Evolutionary conservation across 1,140 invertebrate genomes (phyloP), one percentile per base, ranked within the genome.

Genomic region (Drosophila orena): DNA sequence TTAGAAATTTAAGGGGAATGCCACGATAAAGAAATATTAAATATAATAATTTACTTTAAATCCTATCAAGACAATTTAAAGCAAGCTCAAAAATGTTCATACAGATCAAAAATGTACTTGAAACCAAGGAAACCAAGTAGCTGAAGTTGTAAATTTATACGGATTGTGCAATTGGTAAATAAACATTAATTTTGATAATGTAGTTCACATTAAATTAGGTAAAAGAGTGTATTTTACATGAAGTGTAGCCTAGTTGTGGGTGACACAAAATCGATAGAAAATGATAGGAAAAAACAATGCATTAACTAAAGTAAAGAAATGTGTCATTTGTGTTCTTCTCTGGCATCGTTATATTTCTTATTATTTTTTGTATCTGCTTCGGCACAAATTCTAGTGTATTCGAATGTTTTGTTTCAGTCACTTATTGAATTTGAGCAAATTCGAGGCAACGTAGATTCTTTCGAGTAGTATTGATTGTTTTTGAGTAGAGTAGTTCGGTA

Each of bases 111-210:
- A 20, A 22, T 20, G 37, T 30, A 22, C 37, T 35, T 40, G 7
- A 72, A 68, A 60, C 49, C 46, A 75, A 62, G 42, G 62, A 52
- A 86, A 81, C 70, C 81, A 86, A 85, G 77, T 78, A 81, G 59
- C 70, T 81, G 20, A 80, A 56, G 64, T 75, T 81, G 81, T 77
- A 69, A 65, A 44, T 65, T 24, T 46, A 74, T 68, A 53, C 20
- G 17, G 38, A 54, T 65, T 64, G 79, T 88, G 79, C 78, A 71
- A 59, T 64, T 55, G 24, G 37, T 35, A 53, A 43, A 75, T 12
- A 62, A 64, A 52, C 17, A 59, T 53, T 53, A 68, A 68, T 68
- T 68, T 68, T 14, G 47, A 66, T 37, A 81, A 81, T 42, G 14
- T n/a, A 57, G 56, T 20, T 52, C 27, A 80, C 54, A 80, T 56